A percentile compares a stretch with the other conserved stretches of the same genome.
Conservation (phyloP, 2,113 vertebrate species). For the Ochotona princeps region DNA sequence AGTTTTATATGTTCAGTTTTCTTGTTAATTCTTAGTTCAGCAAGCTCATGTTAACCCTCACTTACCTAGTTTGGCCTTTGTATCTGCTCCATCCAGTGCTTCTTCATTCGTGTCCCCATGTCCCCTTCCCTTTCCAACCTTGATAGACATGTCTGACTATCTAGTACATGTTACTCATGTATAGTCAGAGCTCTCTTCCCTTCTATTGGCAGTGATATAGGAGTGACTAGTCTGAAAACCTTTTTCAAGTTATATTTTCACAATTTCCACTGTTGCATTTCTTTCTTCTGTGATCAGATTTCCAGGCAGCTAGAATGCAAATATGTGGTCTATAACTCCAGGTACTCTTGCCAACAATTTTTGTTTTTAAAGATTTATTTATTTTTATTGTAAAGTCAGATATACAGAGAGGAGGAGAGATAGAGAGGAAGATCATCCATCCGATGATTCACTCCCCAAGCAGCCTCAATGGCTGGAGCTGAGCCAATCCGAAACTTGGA, state of each 20-base stretch:
- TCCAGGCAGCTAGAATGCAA: neutral
- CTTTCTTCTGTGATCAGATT: neutral
- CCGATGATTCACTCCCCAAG: no score
- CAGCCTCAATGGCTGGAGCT: no score
- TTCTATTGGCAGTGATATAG: neutral
- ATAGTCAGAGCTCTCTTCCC: neutral
- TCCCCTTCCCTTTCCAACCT: neutral
- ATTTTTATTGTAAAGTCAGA: no score
- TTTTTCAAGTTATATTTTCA: neutral
- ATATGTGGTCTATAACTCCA: neutral
- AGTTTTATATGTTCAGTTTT: neutral
- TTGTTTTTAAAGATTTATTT: neutral
- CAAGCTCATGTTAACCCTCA: neutral
- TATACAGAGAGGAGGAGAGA: no score
- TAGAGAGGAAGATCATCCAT: no score
- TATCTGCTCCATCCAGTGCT: neutral
- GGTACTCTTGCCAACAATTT: neutral
- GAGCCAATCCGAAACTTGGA: no score
- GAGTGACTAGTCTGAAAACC: neutral
- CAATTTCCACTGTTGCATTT: slow-evolving; percentile 36
- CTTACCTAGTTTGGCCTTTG: neutral
- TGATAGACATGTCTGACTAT: neutral
- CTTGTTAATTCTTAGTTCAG: slow-evolving; percentile 4
- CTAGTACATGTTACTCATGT: no score
- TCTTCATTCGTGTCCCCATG: neutral